Conservation (phyloP, 2,113 vertebrate genomes). For the Hirundichthys speculiger region DNA sequence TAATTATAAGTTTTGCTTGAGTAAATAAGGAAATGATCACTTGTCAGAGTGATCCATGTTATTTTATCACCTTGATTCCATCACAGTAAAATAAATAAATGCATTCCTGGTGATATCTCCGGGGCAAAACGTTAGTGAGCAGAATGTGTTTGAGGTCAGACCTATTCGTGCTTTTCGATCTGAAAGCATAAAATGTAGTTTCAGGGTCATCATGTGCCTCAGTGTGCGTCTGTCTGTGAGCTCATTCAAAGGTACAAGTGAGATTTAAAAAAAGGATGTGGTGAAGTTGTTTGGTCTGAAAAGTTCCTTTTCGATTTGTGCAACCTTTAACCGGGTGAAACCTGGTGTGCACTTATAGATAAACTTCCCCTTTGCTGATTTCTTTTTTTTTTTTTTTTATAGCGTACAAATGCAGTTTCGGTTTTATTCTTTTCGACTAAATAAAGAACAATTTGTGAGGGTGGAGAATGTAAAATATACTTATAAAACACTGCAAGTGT, state of each 20-base stretch:
- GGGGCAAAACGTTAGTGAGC: too few relatives aligned
- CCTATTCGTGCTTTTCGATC: too few relatives aligned
- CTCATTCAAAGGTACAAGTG: background rate
- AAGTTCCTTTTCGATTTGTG: conserved; percentile 31
- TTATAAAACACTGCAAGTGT: conserved; percentile 2
- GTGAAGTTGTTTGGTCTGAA: conserved; percentile 21
- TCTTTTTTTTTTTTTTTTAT: background rate
- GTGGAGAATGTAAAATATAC: background rate
- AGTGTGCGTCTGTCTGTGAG: background rate
- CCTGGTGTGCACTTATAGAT: conserved; percentile 15
- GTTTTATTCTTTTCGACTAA: background rate
- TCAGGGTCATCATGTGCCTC: too few relatives aligned
- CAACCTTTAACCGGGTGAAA: conserved; percentile 41
- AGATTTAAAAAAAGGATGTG: conserved; percentile 64
- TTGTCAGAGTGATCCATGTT: too few relatives aligned
- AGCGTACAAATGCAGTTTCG: conserved; percentile 21
- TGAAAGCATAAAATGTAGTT: too few relatives aligned
- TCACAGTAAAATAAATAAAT: too few relatives aligned
- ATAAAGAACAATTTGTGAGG: background rate
- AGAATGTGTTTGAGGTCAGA: too few relatives aligned
- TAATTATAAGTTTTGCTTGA: too few relatives aligned
- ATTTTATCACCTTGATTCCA: too few relatives aligned
- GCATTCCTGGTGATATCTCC: too few relatives aligned
- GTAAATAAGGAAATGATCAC: too few relatives aligned
- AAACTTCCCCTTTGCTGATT: conserved; percentile 22